Evolutionary conservation across 2,888 invertebrate species (phyloP).

Genomic region (Tridacna crocea): DNA sequence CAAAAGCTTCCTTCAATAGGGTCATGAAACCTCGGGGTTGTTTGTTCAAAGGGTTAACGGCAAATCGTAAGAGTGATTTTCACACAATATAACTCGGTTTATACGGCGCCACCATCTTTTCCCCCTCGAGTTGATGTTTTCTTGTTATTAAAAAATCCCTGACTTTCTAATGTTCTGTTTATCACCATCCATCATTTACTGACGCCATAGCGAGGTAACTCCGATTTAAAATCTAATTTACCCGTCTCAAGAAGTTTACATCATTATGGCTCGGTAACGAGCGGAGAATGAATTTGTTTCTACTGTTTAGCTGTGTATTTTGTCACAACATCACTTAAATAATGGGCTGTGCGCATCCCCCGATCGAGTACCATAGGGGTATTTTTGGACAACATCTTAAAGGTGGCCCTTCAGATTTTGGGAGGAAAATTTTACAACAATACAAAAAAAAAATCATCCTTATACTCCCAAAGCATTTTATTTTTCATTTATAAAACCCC

Average conservation of each 20-base stretch:
- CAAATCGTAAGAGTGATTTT: background rate
- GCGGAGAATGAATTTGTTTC: conserved; percentile 56
- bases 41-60: too few relatives aligned
- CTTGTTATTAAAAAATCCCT: conserved; percentile 27
- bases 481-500: too few relatives aligned
- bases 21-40: too few relatives aligned
- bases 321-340: conserved; percentile 60
- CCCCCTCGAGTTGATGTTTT: conserved; percentile 5
- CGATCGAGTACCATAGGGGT: too few relatives aligned
- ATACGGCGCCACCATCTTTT: conserved; percentile 1
- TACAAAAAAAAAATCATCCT: too few relatives aligned
- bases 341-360: conserved; percentile 23
- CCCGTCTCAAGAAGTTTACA: conserved; percentile 58
- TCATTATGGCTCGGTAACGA: conserved; percentile 52
- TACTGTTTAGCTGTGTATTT: conserved; percentile 53
- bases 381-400: too few relatives aligned
- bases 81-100: conserved; percentile 5
- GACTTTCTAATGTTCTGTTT: conserved; percentile 30
- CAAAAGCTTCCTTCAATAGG: too few relatives aligned
- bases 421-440: too few relatives aligned
- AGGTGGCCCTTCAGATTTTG: too few relatives aligned
- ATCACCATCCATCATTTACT: background rate
- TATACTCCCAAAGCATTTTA: too few relatives aligned
- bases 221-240: conserved; percentile 57
- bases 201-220: conserved; percentile 23